Conservation (phyloP, 2,113 vertebrate species). For the Rhadina sibilatrix region DNA sequence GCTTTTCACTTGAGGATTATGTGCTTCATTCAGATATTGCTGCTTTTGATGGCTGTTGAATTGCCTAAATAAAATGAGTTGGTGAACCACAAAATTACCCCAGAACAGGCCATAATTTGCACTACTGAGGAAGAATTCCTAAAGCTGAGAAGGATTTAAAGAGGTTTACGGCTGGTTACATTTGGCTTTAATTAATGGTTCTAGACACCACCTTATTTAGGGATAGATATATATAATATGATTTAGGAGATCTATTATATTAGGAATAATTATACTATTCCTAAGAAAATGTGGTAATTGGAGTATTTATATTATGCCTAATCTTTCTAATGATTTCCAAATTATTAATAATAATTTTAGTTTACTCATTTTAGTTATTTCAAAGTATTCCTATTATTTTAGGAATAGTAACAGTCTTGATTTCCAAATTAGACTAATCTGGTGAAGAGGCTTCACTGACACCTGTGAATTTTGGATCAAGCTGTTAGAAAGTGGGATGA, state of each 20-base stretch:
- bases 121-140: background rate
- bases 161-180: background rate
- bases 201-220: background rate
- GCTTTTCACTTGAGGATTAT: constrained; percentile 22
- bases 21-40: background rate
- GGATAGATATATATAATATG: background rate
- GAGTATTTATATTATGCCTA: background rate
- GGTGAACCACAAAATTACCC: constrained; percentile 4
- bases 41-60: background rate
- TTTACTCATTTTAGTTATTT: background rate
- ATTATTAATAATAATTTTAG: background rate
- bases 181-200: background rate
- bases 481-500: background rate
- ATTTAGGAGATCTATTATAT: background rate
- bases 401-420: background rate
- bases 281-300: background rate
- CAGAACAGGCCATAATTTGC: background rate
- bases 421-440: background rate
- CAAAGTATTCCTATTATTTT: background rate
- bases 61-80: constrained; percentile 9
- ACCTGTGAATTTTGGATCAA: background rate
- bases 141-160: background rate
- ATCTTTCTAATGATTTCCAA: background rate
- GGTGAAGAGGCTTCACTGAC: background rate
- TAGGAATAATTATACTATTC: background rate